Evolutionary conservation across 2,797 vertebrate species (phyloP).

Genomic region (Peromyscus nudipes): DNA sequence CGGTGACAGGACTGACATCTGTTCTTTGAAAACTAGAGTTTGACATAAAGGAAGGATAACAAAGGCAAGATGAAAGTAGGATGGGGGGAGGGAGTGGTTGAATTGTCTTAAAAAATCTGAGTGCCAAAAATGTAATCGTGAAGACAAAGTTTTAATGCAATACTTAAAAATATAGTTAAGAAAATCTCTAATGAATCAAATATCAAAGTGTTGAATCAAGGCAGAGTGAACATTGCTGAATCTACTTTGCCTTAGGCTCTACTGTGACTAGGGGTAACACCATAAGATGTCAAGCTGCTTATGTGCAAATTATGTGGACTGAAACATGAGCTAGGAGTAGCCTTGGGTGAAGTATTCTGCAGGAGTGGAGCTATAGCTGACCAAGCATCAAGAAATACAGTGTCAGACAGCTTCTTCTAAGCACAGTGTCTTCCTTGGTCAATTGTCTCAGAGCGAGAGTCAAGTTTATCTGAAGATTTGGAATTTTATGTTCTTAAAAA

Average conservation of each 20-base stretch:
- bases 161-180: background rate
- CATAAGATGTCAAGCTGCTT: background rate
- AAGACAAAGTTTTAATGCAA: background rate
- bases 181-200: background rate
- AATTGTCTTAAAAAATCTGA: background rate
- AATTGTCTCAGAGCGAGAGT: background rate
- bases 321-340: background rate
- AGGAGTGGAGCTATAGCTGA: background rate
- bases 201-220: background rate
- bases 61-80: accelerated
- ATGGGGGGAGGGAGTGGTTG: accelerated
- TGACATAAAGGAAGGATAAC: background rate
- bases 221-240: background rate
- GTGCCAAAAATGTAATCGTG: background rate
- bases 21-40: background rate
- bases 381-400: background rate
- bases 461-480: background rate
- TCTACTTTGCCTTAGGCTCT: background rate
- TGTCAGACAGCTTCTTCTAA: background rate
- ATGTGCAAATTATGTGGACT: background rate
- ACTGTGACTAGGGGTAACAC: background rate
- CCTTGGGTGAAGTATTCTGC: background rate
- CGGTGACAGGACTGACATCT: accelerated
- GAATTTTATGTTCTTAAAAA: background rate
- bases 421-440: background rate